A percentile compares a stretch with the other conserved stretches of the same genome.
Conservation (phyloP, 2,888 invertebrate species). For the Carabus problematicus region DNA sequence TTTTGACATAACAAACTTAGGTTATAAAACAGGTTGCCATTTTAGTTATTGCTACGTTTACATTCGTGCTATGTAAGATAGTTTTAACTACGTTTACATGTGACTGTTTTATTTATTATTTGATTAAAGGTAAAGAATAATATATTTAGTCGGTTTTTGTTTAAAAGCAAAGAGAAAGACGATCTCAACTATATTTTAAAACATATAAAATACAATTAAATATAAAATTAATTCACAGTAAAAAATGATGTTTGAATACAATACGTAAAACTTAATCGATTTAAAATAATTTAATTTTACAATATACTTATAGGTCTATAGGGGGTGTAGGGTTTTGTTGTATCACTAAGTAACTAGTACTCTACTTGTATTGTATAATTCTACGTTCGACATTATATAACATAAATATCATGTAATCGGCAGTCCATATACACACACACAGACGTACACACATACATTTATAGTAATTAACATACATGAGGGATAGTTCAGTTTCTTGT, state of each 20-base stretch:
- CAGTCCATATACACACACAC: neutral
- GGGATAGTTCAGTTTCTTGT: neutral
- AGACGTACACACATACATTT: neutral
- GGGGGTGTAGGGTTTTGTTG: slow-evolving; percentile 5
- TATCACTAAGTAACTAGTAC: slow-evolving; percentile 10
- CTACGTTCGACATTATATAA: neutral
- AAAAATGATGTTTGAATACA: slow-evolving; percentile 47
- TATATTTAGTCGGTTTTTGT: neutral
- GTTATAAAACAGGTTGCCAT: neutral
- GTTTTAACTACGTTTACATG: too few relatives aligned
- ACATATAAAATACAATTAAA: slow-evolving; percentile 35
- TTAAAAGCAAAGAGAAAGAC: slow-evolving; percentile 19
- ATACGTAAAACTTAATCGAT: slow-evolving; percentile 46
- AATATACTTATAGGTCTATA: slow-evolving; percentile 19
- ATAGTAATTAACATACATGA: neutral
- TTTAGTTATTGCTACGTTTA: too few relatives aligned
- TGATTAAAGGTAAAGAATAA: too few relatives aligned
- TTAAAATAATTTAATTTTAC: slow-evolving; percentile 27
- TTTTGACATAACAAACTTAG: neutral
- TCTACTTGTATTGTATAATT: slow-evolving; percentile 4
- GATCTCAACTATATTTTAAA: slow-evolving; percentile 32
- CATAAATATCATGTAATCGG: neutral
- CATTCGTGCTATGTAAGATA: too few relatives aligned
- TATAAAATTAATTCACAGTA: slow-evolving; percentile 32
- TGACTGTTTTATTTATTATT: too few relatives aligned